Conservation (phyloP, 2,797 vertebrate species). For the Oophaga sylvatica region DNA sequence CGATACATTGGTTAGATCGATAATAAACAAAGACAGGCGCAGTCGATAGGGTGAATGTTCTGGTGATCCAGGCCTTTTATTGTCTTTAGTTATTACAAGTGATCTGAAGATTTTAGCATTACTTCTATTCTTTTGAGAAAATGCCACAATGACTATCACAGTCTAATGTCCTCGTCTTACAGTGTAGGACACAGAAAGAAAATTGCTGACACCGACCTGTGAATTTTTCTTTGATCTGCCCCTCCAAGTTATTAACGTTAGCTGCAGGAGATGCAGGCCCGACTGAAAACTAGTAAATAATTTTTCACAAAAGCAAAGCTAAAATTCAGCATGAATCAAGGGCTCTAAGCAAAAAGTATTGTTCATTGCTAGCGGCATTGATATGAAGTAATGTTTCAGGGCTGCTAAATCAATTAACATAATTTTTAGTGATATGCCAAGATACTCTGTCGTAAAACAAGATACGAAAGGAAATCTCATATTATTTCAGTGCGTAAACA, state of each 20-base stretch:
- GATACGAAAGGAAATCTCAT: neutral
- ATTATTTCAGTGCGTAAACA: neutral
- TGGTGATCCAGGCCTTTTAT: neutral
- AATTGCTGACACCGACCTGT: slow-evolving; percentile 71
- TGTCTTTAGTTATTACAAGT: neutral
- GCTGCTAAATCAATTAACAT: slow-evolving; percentile 3
- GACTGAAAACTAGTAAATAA: slow-evolving; percentile 68
- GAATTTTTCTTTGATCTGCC: slow-evolving; percentile 73
- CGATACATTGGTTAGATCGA: slow-evolving; percentile 39
- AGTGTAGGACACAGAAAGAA: slow-evolving; percentile 70
- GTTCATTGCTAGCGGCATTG: slow-evolving; percentile 30
- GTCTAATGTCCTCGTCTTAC: slow-evolving; percentile 61
- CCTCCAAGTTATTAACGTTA: slow-evolving; percentile 74
- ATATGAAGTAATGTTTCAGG: neutral
- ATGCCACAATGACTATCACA: slow-evolving; percentile 42
- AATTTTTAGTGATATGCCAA: neutral
- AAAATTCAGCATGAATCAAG: slow-evolving; percentile 60
- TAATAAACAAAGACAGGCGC: slow-evolving; percentile 32
- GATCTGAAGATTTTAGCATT: neutral
- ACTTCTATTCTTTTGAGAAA: neutral
- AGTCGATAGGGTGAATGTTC: neutral
- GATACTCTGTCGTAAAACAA: neutral
- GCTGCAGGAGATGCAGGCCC: slow-evolving; percentile 66
- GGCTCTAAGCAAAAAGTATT: slow-evolving; percentile 32
- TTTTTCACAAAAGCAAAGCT: slow-evolving; percentile 66